Base-by-base conservation (phyloP, 2,797 vertebrate species). In the Limnodromus scolopaceus region DNA sequence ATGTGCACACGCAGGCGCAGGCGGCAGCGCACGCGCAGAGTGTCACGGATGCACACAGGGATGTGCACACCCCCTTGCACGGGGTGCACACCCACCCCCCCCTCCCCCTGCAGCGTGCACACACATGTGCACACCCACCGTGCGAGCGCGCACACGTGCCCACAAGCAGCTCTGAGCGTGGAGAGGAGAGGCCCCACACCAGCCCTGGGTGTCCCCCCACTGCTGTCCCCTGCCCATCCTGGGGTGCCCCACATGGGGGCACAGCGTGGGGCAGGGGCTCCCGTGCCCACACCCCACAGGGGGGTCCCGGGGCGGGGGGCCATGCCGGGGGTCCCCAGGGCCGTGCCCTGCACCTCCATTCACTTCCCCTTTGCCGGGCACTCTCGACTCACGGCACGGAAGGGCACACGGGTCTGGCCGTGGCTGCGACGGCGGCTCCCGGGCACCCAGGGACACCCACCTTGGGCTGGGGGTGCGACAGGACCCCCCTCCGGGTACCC, bases 11-110 rank as follows among this genome's bases (percentile, higher is more conserved):
- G 3, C 36, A 7, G 24, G 2, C 5, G 7, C 3, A 11, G 0
- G 11, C 8, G 7, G 49, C 69, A 13, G 81, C 27, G 22, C 84
- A 57, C 28, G 3, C 23, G 9, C 43, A 11, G 6, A 0, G 51
- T 9, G 27, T 46, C 55, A 12, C 0, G 1, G 36, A 6, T 36
- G 16, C 23, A 9, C 54, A 24, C 23, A 0, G 4, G 8, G 20
- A 7, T 6, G 18, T 2, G 22, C 84, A 10, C 57, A 32, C 12
- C 34, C 34, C 34, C 30, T 10, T 7, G 22, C 76, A 23, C 3
- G 14, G 58, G 22, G 36, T 2, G 0, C 23, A 3, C 34, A 28
- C 43, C 8, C 30, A 19, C 32, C 4, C 30, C 20, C 5, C 32
- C 5, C 49, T 11, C 32, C 20, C 11, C 5, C n/a, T 3, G 11